A percentile compares a stretch with the other conserved stretches of the same genome.
Evolutionary conservation across 1,140 invertebrate species (phyloP).

Genomic region (Ceratina japonica): DNA sequence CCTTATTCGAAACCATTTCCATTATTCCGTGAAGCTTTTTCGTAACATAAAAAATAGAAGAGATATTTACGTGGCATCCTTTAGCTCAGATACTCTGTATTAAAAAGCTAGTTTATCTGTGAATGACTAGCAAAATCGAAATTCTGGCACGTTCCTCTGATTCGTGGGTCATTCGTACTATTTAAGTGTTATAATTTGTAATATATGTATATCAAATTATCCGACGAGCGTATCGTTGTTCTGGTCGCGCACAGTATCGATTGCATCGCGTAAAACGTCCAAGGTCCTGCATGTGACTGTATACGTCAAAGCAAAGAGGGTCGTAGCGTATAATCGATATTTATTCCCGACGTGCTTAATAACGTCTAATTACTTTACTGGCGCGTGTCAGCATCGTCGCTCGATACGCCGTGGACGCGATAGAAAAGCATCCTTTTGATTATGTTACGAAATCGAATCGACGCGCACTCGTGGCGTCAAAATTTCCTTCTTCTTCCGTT

Average conservation of each 20-base stretch:
- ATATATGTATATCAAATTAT: slow-evolving; percentile 13
- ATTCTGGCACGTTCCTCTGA: background rate
- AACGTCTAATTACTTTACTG: slow-evolving; percentile 56
- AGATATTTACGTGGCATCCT: no score
- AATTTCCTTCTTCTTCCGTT: no score
- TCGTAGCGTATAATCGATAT: slow-evolving; percentile 58
- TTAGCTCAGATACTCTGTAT: no score
- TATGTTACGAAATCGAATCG: background rate
- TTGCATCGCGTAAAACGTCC: slow-evolving; percentile 57
- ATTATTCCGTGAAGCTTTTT: no score
- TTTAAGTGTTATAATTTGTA: background rate
- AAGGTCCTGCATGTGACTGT: slow-evolving; percentile 61
- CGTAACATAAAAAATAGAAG: no score
- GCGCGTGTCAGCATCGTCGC: slow-evolving; percentile 37
- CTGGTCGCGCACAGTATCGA: slow-evolving; percentile 51
- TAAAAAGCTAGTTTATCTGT: no score
- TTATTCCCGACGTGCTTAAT: slow-evolving; percentile 61
- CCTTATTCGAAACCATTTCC: no score
- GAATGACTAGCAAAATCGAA: no score
- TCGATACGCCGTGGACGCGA: slow-evolving; percentile 32
- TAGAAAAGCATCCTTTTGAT: background rate
- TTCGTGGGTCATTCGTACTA: background rate
- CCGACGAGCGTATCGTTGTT: slow-evolving; percentile 27
- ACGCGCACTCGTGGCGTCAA: background rate
- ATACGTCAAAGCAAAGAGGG: slow-evolving; percentile 44